Percentiles rank a stretch among this genome's conserved stretches.
These are phyloP conservation scores for Cotesia glomerata DNA, from an alignment of 1,140 invertebrate species.

Conservation along the genomic window DNA sequence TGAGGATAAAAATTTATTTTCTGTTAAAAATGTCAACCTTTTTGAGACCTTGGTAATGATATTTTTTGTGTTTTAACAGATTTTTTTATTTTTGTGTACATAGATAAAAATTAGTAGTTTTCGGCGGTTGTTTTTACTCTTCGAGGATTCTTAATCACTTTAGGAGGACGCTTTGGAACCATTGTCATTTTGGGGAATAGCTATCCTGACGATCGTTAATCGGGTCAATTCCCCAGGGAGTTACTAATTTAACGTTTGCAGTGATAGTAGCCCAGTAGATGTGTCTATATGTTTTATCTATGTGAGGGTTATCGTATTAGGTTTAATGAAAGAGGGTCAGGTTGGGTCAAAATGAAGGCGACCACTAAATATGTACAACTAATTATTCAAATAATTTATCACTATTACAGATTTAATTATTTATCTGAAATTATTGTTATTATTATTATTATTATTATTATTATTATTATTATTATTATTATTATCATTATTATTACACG, in stretches of 20 bases:
- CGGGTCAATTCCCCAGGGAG: slow-evolving; percentile 16
- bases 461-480: no score
- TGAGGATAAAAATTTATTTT: no score
- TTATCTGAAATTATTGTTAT: no score
- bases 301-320: neutral
- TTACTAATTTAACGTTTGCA: slow-evolving; percentile 13
- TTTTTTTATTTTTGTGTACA: neutral
- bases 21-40: no score
- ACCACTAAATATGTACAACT: neutral
- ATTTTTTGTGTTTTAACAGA: neutral
- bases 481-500: no score
- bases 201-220: slow-evolving; percentile 18
- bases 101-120: neutral
- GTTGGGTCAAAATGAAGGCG: neutral
- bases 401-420: no score
- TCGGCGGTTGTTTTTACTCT: neutral
- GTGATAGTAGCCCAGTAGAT: neutral
- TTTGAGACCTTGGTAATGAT: no score
- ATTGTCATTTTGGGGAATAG: slow-evolving; percentile 5
- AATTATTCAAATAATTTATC: neutral
- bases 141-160: neutral
- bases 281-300: neutral
- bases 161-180: neutral
- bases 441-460: no score
- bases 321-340: neutral